Evolutionary conservation across 1,140 invertebrate genomes (phyloP), one percentile per base, ranked within the genome.

Genomic region (Apis florea): DNA sequence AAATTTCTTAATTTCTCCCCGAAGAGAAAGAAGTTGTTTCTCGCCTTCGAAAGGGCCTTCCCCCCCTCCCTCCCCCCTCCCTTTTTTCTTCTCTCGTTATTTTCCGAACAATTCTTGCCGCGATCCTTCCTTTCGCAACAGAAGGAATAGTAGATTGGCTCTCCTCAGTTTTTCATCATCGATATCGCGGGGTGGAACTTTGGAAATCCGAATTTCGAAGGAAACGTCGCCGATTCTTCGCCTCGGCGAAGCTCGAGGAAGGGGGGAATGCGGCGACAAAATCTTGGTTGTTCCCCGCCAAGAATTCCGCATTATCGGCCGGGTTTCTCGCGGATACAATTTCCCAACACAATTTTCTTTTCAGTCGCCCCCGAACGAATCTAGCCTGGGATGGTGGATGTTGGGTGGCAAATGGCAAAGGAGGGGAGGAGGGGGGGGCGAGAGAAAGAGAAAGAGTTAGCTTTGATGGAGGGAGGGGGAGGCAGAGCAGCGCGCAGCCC

Each of bases 331-430:
- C 85, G 88, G 90, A 92, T 92, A 92, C 88, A 92, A 92, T 91
- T 91, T 92, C 85, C 87, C 88, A 88, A 89, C 88, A 85, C 87
- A 91, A 91, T 92, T 92, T 92, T 92, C 91, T 92, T 92, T 91
- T 88, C 73, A 89, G 72, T 86, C 84, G 83, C 74, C 75, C 81
- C 75, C 81, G 84, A 84, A 84, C 84, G 90, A 89, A 89, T 90
- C 89, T 86, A 82, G 61, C 80, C 66, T 72, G 83, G 86, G 21
- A n/a, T n/a, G n/a, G 51, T 68, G 86, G 83, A 84, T 51, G 72
- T 84, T 85, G 85, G 88, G 82, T 87, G 84, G 90, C 86, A 91
- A 91, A 91, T 88, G 88, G 83, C 84, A 85, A 77, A 82, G 67
- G 74, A 64, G 74, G 76, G 53, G 82, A 67, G 73, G 64, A 31